phyloP scores from a whole-genome alignment of 2,888 invertebrate genomes.

The Timema podura region DNA sequence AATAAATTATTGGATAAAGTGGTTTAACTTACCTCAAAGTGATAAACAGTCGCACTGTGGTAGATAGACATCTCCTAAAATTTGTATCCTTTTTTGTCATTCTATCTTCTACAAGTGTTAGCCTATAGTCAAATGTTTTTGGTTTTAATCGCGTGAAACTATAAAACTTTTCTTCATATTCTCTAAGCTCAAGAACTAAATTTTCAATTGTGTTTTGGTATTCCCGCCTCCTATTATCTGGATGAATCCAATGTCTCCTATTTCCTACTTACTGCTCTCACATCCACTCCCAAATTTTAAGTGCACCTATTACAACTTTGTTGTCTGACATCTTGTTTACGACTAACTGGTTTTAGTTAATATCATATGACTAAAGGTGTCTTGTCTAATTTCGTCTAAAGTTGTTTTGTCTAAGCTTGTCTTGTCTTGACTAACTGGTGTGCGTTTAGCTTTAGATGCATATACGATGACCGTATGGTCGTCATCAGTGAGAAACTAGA shows the following conservation, averaged over 20 bases:
- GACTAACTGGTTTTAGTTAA: neutral
- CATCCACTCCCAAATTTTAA: slow-evolving; percentile 4
- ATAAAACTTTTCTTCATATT: neutral
- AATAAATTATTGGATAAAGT: no score
- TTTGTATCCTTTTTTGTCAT: neutral
- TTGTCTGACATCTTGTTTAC: neutral
- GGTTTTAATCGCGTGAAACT: neutral
- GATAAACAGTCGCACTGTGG: neutral
- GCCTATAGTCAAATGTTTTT: neutral
- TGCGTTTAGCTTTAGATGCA: neutral
- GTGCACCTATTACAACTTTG: neutral
- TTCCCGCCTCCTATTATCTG: neutral
- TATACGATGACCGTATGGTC: no score
- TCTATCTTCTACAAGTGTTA: neutral
- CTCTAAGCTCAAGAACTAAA: neutral
- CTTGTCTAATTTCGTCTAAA: neutral
- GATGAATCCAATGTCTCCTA: neutral
- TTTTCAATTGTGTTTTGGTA: neutral
- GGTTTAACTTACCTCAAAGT: neutral
- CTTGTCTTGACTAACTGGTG: neutral
- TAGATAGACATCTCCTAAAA: neutral
- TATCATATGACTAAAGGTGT: neutral
- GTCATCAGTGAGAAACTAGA: no score
- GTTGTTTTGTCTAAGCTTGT: neutral
- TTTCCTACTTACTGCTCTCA: neutral